Evolutionary conservation across 2,797 vertebrate genomes (phyloP).

Genomic region (Erpetoichthys calabaricus): DNA sequence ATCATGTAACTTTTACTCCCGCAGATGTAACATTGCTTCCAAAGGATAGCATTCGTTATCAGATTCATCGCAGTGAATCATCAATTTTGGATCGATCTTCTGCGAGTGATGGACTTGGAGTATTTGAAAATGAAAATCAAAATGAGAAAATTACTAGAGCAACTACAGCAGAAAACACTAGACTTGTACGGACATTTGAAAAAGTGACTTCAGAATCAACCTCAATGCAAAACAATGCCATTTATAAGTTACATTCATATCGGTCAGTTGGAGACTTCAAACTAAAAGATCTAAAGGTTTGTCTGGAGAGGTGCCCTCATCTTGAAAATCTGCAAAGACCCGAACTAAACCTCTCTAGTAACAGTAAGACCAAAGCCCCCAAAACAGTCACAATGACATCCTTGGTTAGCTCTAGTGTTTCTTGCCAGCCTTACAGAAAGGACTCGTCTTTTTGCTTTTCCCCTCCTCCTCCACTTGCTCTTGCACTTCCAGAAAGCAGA

Average conservation of each 20-base stretch:
- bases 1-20: too few species aligned
- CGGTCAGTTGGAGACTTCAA: constrained; percentile 11
- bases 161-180: too few species aligned
- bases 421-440: neutral
- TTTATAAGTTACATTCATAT: neutral
- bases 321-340: constrained; percentile 46
- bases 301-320: constrained; percentile 49
- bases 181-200: too few species aligned
- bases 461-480: neutral
- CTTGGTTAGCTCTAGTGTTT: neutral
- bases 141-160: too few species aligned
- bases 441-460: neutral
- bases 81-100: too few species aligned
- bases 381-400: constrained; percentile 16
- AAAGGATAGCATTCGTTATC: too few species aligned
- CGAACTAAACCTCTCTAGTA: constrained; percentile 44
- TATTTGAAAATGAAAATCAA: too few species aligned
- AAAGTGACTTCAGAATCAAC: too few species aligned
- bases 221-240: too few species aligned
- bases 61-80: too few species aligned
- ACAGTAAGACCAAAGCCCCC: constrained; percentile 32
- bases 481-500: neutral
- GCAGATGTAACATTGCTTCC: too few species aligned
- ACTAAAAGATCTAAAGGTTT: constrained; percentile 39
- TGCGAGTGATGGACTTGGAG: too few species aligned